Base-by-base conservation (phyloP, 2,888 invertebrate species). In the Drosophila sordidula region DNA sequence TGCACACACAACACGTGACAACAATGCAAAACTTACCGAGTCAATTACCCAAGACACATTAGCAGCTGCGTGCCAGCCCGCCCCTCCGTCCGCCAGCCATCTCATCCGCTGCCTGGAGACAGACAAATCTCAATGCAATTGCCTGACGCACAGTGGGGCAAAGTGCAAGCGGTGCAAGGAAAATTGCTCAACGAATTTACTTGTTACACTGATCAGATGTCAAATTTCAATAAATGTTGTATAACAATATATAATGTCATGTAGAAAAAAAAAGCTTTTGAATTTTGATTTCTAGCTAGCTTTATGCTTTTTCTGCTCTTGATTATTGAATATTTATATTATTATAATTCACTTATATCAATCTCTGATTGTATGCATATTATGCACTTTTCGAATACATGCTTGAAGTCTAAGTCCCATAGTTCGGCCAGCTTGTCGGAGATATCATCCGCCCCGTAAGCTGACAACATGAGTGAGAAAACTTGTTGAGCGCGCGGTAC, bases 1-100 rank as follows among this genome's bases (percentile, higher is more conserved):
- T 63, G 69, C 69, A 69, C 46, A 47, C 57, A 56, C 59, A 74
- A 70, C 74, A 85, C 87, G 85, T 85, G 85, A 87, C 87, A 85
- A 82, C 85, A 85, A 85, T 85, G 79, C 83, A 75, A 77, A 83
- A 85, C 83, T 82, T 85, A 75, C 73, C 70, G 71, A 75, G 80
- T 85, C 85, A 85, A 85, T 85, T 85, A 85, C 83, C 83, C 87
- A 80, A 76, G 86, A 87, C 86, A 85, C 85, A 85, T 87, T 87
- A 87, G 87, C 82, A 82, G 78, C 83, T 73, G 80, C 61, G 70
- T 74, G 80, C 54, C 67, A 44, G 41, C 45, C 52, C 46, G 1
- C 32, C 44, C 9, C 12, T 50, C 14, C 6, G 6, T n/a, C 22
- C 11, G 25, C 12, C 22, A 9, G 32, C 46, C 36, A 32, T 38